Evolutionary conservation across 37 sponge, comb jelly and placozoan genomes (phyloP).

Genomic region (Aplysina aerophoba): DNA sequence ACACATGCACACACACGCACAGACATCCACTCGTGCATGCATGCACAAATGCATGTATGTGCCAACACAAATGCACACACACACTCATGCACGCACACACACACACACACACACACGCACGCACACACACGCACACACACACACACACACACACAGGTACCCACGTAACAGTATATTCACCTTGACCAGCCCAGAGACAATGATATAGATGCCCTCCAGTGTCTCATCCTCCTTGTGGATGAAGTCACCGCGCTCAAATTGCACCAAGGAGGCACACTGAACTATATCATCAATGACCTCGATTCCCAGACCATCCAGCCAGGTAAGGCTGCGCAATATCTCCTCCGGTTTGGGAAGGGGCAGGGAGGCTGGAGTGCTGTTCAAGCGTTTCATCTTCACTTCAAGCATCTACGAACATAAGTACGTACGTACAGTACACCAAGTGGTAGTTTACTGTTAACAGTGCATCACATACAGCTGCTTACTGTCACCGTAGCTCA

Average conservation of each 20-base stretch:
- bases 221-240: constrained; percentile 59
- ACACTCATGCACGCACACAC: background rate
- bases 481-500: no score
- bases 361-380: constrained; percentile 59
- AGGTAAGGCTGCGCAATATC: constrained; percentile 63
- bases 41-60: no score
- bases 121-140: no score
- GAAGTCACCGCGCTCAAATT: constrained; percentile 63
- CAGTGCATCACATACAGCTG: no score
- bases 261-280: constrained; percentile 41
- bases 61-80: no score
- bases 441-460: background rate
- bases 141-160: no score
- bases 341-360: constrained; percentile 61
- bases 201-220: constrained; percentile 63
- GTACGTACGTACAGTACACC: background rate
- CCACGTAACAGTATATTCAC: background rate
- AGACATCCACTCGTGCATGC: no score
- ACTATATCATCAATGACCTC: constrained; percentile 43
- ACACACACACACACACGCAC: background rate
- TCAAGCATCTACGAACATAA: constrained; percentile 57
- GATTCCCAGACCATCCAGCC: constrained; percentile 72
- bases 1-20: no score
- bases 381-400: constrained; percentile 78
- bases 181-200: constrained; percentile 84